Base-by-base conservation (phyloP, 2,797 vertebrate genomes). In the Amphiprion clarkii region DNA sequence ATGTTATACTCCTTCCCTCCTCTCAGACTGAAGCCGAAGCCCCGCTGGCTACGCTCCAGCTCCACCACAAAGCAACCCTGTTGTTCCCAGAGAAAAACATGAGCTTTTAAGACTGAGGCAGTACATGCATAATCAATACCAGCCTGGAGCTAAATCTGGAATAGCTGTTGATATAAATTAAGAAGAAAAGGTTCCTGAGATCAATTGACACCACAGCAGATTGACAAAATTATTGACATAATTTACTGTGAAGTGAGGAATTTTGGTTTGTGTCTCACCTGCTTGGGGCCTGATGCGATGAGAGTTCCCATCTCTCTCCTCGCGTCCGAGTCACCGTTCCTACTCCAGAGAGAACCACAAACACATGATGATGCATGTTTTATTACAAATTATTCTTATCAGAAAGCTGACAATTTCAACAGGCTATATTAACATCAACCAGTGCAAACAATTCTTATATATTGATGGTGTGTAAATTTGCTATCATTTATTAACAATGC, bases 1-100 rank as follows among this genome's bases (percentile, higher is more conserved):
- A 99, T 99, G 92, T 98, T 99, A 81, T 99, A 99, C 68, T 99
- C 98, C 87, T 99, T 99, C 16, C 98, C 98, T 23, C 98, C 98
- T 5, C 98, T 95, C 33, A 99, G 95, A 79, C 98, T 99, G 94
- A 99, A 99, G 54, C 98, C 98, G 40, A 99, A 99, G 40, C 98
- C 98, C 0, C 98, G 94, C 72, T 96, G 93, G 52, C 98, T 97
- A 63, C 98, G 94, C 76, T 98, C 97, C 93, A 99, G 82, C 93
- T 98, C 98, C 49, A 99, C 98, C 1, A 94, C 96, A 51, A 96
- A 97, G 80, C 96, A 98, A 60, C 97, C 96, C 82, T 96, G 91
- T 4, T 27, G 74, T 57, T 76, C 17, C 57, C 56, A 77, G 10
- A 65, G 52, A 56, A 25, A 17, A 61, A 39, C 0, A 29, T 0